Conservation (phyloP, 2,797 vertebrate species). For the Valencia hispanica region DNA sequence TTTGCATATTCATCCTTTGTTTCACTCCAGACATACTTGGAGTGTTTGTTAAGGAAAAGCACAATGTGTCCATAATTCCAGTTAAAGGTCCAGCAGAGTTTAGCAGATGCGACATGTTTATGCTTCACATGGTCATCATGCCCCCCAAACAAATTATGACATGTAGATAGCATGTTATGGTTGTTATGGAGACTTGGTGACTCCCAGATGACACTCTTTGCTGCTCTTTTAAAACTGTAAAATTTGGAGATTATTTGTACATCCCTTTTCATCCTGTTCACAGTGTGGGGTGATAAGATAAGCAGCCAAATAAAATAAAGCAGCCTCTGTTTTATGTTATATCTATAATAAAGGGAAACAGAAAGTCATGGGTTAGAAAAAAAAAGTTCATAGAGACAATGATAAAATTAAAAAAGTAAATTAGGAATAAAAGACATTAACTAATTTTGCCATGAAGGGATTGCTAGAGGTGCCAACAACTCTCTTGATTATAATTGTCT, state of each 20-base stretch:
- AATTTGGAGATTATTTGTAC: too few species aligned
- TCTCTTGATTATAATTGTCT: background rate
- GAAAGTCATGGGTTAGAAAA: too few species aligned
- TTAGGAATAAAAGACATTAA: background rate
- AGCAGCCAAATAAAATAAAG: background rate
- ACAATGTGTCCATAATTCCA: background rate
- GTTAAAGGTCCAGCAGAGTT: background rate
- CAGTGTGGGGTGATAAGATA: background rate
- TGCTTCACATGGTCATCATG: background rate
- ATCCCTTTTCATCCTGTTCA: too few species aligned
- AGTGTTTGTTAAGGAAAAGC: background rate
- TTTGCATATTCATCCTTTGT: too few species aligned
- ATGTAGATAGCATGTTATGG: too few species aligned
- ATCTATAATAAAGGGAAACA: background rate
- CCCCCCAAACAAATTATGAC: background rate
- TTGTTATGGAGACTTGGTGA: background rate
- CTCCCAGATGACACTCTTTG: background rate
- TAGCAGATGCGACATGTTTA: too few species aligned
- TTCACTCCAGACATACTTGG: too few species aligned
- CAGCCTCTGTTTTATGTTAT: background rate
- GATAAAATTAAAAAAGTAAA: background rate
- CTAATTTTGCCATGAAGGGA: background rate
- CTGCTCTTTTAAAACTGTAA: background rate
- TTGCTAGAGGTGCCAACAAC: background rate
- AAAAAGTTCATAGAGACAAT: background rate